These are phyloP conservation scores for Doryteuthis pealeii DNA, from an alignment of 1,140 invertebrate species.

Conservation along the genomic window DNA sequence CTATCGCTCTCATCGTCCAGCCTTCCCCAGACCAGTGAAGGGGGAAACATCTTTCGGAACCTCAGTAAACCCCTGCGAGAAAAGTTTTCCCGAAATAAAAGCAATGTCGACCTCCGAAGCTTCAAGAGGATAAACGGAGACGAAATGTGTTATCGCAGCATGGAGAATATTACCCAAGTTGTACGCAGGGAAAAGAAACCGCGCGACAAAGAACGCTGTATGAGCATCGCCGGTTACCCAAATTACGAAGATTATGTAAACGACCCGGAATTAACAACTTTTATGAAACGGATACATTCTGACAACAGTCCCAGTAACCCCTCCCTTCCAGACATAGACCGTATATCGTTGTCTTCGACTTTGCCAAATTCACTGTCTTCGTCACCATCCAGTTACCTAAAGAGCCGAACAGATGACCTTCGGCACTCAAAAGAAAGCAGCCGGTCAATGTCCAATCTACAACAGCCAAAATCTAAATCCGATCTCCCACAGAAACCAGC, in stretches of 20 bases:
- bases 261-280: not conserved
- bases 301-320: no score
- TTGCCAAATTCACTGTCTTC: no score
- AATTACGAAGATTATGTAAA: not conserved
- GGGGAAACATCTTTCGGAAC: not conserved
- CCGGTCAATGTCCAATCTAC: not conserved
- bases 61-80: not conserved
- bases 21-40: not conserved
- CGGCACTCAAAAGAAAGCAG: no score
- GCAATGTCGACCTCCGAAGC: not conserved
- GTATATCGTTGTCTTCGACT: no score
- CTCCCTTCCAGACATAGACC: no score
- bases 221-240: slow-evolving; percentile 10
- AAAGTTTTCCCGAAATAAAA: not conserved
- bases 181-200: not conserved
- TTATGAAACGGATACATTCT: not conserved
- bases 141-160: not conserved
- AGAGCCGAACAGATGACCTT: no score
- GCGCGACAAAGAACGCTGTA: not conserved
- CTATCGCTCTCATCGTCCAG: not conserved
- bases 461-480: not conserved
- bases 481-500: not conserved
- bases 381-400: no score
- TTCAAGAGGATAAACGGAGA: not conserved
- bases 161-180: slow-evolving; percentile 1